Percentiles rank a stretch among this genome's conserved stretches.
These are phyloP conservation scores for Brachypodius melanocephalos DNA, from an alignment of 2,113 vertebrate species.

Conservation along the genomic window DNA sequence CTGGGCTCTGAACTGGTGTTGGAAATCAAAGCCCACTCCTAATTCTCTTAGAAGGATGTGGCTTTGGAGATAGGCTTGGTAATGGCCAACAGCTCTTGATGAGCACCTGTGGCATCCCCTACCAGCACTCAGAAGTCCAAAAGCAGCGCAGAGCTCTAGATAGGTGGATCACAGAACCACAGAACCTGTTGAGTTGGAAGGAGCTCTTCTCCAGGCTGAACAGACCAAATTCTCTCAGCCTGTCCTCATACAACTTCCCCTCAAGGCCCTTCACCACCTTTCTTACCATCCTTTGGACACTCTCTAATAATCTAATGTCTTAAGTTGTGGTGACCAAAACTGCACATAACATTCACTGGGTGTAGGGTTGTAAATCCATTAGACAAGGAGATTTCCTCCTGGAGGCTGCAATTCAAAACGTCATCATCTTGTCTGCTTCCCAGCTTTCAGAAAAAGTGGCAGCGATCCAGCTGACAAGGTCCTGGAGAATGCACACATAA, in stretches of 20 bases:
- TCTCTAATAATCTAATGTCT: not conserved
- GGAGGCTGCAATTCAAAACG: not conserved
- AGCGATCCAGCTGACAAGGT: not conserved
- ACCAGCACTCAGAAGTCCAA: not conserved
- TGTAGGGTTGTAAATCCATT: not conserved
- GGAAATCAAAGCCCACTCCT: not conserved
- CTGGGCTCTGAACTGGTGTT: not conserved
- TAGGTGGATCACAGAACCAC: no score
- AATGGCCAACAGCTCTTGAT: not conserved
- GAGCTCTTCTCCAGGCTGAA: not conserved
- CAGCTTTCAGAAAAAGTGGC: not conserved
- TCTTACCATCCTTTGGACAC: not conserved
- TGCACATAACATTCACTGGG: not conserved
- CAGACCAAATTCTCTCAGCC: not conserved
- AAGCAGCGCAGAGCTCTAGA: not conserved
- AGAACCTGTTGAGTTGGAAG: not conserved
- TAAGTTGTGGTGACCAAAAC: not conserved
- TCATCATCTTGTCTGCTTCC: not conserved
- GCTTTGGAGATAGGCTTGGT: not conserved
- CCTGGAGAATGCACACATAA: not conserved
- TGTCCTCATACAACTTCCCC: fast-evolving
- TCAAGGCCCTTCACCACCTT: not conserved
- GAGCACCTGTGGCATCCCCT: not conserved
- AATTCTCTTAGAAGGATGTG: not conserved
- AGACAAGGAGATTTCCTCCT: not conserved